These are phyloP conservation scores for Tenebrosternarchus preto DNA, from an alignment of 2,113 vertebrate species.

Conservation along the genomic window DNA sequence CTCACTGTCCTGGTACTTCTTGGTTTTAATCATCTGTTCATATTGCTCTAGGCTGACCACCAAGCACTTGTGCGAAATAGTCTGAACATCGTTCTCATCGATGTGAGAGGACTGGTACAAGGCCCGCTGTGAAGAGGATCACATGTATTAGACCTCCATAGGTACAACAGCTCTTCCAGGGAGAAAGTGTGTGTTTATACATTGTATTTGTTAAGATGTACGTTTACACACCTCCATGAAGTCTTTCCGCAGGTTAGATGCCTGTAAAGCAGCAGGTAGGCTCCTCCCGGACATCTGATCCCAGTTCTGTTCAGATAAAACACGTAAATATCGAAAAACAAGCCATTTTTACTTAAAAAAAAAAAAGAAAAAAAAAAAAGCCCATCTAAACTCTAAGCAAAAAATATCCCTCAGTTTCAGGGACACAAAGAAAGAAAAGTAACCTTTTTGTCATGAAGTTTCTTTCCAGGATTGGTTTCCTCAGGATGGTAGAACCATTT, in stretches of 20 bases:
- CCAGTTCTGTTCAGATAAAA: slow-evolving; percentile 80
- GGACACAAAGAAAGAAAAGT: slow-evolving; percentile 22
- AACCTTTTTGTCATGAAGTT: slow-evolving; percentile 94
- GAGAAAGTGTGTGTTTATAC: not conserved
- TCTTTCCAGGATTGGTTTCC: slow-evolving; percentile 96
- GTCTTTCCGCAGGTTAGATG: slow-evolving; percentile 93
- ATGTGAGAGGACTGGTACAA: slow-evolving; percentile 98
- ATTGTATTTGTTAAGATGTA: not conserved
- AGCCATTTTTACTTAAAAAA: not conserved
- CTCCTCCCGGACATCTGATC: slow-evolving; percentile 89
- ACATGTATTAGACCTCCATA: not conserved
- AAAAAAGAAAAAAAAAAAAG: not conserved
- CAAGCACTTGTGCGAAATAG: slow-evolving; percentile 98
- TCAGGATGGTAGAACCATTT: slow-evolving; percentile 99
- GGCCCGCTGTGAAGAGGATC: slow-evolving; percentile 78
- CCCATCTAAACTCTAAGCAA: not conserved
- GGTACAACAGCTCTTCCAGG: not conserved
- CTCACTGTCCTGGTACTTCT: slow-evolving; percentile 96
- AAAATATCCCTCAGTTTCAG: not conserved
- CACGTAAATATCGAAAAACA: not conserved
- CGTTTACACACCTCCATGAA: slow-evolving; percentile 89
- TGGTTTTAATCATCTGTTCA: slow-evolving; percentile 95
- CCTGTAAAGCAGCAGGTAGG: slow-evolving; percentile 84
- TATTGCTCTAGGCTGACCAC: slow-evolving; percentile 96
- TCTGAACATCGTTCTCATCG: slow-evolving; percentile 98